Base-by-base conservation (phyloP, 2,888 invertebrate species). In the Xestia sexstrigata region DNA sequence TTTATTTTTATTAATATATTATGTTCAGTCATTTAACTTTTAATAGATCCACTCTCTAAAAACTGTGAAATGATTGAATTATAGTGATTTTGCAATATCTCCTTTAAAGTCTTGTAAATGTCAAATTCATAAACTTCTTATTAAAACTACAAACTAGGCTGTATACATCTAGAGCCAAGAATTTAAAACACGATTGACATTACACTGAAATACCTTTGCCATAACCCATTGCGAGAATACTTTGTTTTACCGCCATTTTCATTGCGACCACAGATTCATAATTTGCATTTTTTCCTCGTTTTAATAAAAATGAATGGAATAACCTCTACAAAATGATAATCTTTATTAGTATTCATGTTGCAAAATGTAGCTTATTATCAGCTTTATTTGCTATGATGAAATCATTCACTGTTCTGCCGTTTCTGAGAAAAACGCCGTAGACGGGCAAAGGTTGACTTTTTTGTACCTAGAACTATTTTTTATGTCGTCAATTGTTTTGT, bases 101-200 rank as follows among this genome's bases (percentile, higher is more conserved):
- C 35, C 13, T 42, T 9, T 15, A 52, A 20, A 71, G 13, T 66
- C 13, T 45, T 63, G 8, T 71, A 82, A 71, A 55, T 70, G 58
- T 69, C 70, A 74, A 63, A 81, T 78, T 52, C 70, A 26, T 65
- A 26, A 30, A 66, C 2, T 42, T 52, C 45, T 60, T 63, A 80
- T 84, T 87, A 74, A 71, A 80, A 84, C 88, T 77, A 75, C 79
- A 75, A 86, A 88, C 62, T 73, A 83, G 76, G 78, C 42, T 47
- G 30, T 62, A 9, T 55, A 39, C 39, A 39, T 39, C 63, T 67
- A 76, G 71, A 23, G 66, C 60, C 73, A 82, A 76, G 72, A 82
- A 82, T 83, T 82, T 82, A 39, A 73, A 81, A 74, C 66, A 67
- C 67, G 23, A 26, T 73, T 79, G 76, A 77, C 88, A 87, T 78